These are phyloP conservation scores for Blastomussa wellsi DNA, from an alignment of 92 coral and sea anemone species.

Conservation along the genomic window DNA sequence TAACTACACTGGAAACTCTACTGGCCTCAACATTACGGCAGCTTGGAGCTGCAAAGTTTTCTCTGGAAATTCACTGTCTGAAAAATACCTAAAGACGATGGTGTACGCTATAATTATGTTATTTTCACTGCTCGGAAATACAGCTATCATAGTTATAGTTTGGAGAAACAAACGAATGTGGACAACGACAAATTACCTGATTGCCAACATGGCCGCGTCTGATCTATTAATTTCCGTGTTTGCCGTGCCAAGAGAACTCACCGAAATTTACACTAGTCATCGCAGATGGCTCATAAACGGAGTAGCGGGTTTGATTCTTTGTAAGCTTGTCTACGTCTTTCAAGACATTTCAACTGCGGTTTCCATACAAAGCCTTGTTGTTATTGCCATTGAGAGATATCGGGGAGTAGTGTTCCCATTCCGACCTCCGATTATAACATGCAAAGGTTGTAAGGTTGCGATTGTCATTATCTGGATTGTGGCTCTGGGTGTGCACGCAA, in stretches of 20 bases:
- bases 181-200: slow-evolving; percentile 53
- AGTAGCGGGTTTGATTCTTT: slow-evolving; percentile 21
- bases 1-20: neutral
- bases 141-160: slow-evolving; percentile 29
- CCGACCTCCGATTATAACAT: slow-evolving; percentile 14
- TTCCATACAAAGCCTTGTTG: slow-evolving; percentile 44
- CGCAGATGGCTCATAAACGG: slow-evolving; percentile 40
- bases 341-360: slow-evolving; percentile 60
- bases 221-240: slow-evolving; percentile 40
- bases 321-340: slow-evolving; percentile 53
- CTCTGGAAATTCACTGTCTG: neutral
- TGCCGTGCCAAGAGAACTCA: slow-evolving; percentile 48
- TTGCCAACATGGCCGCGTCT: slow-evolving; percentile 57
- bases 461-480: slow-evolving; percentile 7
- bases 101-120: slow-evolving; percentile 31
- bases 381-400: slow-evolving; percentile 49
- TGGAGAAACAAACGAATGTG: slow-evolving; percentile 37
- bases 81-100: neutral
- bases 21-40: neutral
- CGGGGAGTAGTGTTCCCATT: slow-evolving; percentile 52
- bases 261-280: slow-evolving; percentile 25
- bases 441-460: slow-evolving; percentile 10
- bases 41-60: neutral
- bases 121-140: slow-evolving; percentile 47
- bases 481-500: neutral